Evolutionary conservation across 1,140 invertebrate genomes (phyloP), one percentile per base, ranked within the genome.

Genomic region (Aethina tumida): DNA sequence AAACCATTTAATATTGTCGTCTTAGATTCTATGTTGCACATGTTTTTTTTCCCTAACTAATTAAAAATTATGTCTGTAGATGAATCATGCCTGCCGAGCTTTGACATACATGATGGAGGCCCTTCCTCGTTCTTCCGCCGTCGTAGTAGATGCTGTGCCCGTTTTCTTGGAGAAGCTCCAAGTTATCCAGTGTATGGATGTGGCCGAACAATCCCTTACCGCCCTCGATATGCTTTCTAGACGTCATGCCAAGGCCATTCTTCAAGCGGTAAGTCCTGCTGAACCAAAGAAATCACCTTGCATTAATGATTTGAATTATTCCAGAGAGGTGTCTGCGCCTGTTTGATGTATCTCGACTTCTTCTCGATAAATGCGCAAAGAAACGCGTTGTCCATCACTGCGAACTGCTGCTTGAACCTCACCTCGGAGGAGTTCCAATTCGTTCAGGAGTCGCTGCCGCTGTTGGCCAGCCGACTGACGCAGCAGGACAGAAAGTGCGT

Each of bases 71-170:
- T n/a, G n/a, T n/a, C n/a, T 56, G 1, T 59, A 84, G 81, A 99
- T 99, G 95, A 96, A 97, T 58, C 92, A 98, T 63, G 94, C 95
- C 0, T 97, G 94, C 64, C 81, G 96, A 28, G 95, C 95, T 5
- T 71, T 99, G 7, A 97, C 95, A 1, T 98, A 99, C 61, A 97
- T 99, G 94, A 89, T 99, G 80, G 96, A 99, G 66, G 93, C 95
- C 2, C 57, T 99, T 33, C 96, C 96, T 0, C 77, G 96, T 21
- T 96, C 94, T 8, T 94, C 93, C 16, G 84, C 89, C 4, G 87
- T 97, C 10, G 92, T 99, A 6, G 89, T 96, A 2, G 91, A 99
- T 50, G 94, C 94, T 12, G 87, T 99, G 17, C 95, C 96, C 2
- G 88, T 91, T 4, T 94, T 96, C 65, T 66, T 96, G 13, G 87